Percentiles rank a stretch among this genome's conserved stretches.
Evolutionary conservation across 2,888 invertebrate genomes (phyloP).

Genomic region (Chironomus riparius): DNA sequence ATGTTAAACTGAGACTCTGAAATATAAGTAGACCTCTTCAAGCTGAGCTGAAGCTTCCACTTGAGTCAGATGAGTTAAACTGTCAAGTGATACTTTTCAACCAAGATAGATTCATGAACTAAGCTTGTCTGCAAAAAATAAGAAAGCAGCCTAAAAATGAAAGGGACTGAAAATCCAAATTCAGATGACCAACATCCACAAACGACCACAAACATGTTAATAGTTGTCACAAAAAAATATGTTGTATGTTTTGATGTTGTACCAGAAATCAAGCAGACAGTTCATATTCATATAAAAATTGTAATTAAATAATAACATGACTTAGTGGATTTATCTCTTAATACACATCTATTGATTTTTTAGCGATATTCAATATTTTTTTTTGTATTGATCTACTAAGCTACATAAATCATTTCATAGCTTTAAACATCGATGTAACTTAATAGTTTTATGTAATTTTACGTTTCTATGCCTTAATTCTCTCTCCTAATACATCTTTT

Average conservation of each 20-base stretch:
- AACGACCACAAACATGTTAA: background rate
- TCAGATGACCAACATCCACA: too few species aligned
- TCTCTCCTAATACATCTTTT: too few species aligned
- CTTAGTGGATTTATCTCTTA: background rate
- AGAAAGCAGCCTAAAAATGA: too few species aligned
- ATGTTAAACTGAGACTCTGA: too few species aligned
- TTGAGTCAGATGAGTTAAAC: too few species aligned
- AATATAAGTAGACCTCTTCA: too few species aligned
- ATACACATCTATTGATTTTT: background rate
- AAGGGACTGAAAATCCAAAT: too few species aligned
- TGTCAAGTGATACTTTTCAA: too few species aligned
- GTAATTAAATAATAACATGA: background rate
- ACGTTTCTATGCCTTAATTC: background rate
- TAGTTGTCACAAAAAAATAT: background rate
- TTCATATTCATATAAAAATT: background rate
- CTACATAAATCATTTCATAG: background rate
- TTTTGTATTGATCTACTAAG: background rate
- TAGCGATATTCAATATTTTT: background rate
- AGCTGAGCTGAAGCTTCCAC: too few species aligned
- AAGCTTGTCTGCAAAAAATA: too few species aligned
- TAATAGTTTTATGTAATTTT: background rate
- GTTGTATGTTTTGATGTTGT: background rate
- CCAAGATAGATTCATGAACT: too few species aligned
- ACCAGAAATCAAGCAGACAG: background rate
- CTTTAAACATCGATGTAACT: background rate